Conservation (phyloP, 2,797 vertebrate species). For the Hemibagrus guttatus region DNA sequence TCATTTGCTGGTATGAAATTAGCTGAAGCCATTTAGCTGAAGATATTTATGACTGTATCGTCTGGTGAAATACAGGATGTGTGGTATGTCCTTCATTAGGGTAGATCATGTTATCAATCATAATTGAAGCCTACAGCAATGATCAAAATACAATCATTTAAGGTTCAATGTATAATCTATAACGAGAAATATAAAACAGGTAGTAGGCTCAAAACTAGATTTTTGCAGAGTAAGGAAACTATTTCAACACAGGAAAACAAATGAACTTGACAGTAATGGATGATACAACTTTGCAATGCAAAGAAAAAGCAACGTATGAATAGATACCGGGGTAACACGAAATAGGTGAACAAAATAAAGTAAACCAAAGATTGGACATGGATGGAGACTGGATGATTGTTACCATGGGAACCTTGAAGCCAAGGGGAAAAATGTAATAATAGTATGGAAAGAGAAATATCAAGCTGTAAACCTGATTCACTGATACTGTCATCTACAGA, state of each 20-base stretch:
- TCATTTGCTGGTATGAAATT: background rate
- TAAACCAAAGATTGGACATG: background rate
- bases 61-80: background rate
- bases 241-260: background rate
- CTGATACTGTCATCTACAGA: background rate
- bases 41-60: background rate
- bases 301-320: background rate
- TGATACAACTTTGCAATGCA: background rate
- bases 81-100: background rate
- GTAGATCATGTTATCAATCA: background rate
- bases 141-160: background rate
- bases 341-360: no score
- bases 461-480: background rate
- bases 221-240: background rate
- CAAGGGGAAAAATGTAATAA: background rate
- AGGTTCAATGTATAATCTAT: background rate
- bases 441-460: background rate
- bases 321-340: background rate
- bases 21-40: no score
- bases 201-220: background rate
- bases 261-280: background rate
- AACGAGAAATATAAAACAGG: background rate
- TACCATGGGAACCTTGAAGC: background rate
- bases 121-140: background rate
- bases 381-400: background rate